Base-by-base conservation (phyloP, 2,888 invertebrate species). In the Sarcophaga rosellei region DNA sequence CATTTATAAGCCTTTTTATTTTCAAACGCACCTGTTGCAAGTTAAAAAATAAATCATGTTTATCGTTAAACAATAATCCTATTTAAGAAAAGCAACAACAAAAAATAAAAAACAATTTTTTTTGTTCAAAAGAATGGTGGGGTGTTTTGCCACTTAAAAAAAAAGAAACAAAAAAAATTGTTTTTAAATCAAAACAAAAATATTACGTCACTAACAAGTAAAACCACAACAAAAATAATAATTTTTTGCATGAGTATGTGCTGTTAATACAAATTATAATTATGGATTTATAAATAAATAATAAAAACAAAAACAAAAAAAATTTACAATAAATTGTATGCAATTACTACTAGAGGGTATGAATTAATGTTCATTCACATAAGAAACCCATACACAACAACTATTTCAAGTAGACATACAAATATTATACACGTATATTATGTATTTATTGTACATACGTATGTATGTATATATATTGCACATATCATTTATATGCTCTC, bases 131-230 rank as follows among this genome's bases (percentile, higher is more conserved):
- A 35, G 35, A 35, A 35, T 35, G 35, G 35, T 10, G 35, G 35
- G 35, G 35, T 35, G 35, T 35, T 35, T 35, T 35, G 35, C 35
- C 35, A 35, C 8, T 35, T 35, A 35, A 35, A 35, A 63, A 72
- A 77, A 63, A 62, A 11, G 11, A 4, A 35, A 6, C 65, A 25
- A 20, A 8, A 68, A 62, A 74, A 68, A 10, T 35, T 44, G 76
- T 65, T 45, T 81, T 65, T 45, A 23, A 21, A 25, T 4, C 63
- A 44, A 45, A 47, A 72, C 47, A 21, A 25, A 62, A 68, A 25
- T 12, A 77, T 86, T 86, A 69, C 83, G 86, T 86, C 86, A 86
- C 80, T 63, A 76, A 86, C 86, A 63, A 72, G 83, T 62, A 76
- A 83, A 83, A 83, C 83, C 80, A 69, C 80, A 80, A 83, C 57